Evolutionary conservation across 2,888 invertebrate species (phyloP), one percentile per base, ranked within the genome.

Genomic region (Flexamia atlantica): DNA sequence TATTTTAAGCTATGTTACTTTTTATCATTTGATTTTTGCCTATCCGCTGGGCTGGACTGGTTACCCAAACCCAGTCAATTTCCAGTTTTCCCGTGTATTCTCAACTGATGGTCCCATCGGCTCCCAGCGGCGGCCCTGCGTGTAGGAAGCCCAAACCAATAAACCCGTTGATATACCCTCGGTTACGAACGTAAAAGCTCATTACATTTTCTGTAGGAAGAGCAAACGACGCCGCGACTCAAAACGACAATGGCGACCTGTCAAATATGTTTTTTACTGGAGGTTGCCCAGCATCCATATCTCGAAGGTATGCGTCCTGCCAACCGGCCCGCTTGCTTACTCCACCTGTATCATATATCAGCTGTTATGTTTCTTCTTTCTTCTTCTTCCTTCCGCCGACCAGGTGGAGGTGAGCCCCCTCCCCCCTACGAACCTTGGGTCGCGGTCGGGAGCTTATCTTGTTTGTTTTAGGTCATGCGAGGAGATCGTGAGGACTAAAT

Each of bases 291-390:
- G 40, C 42, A 42, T 72, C 36, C 72, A 72, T 72, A 72, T 72
- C 40, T 72, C 72, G 20, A 40, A 20, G 72, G 72, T 40, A 72
- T 72, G 72, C 72, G 17, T 25, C 5, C 68, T 2, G 32, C 32
- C 32, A 25, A 30, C 64, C 64, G 64, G 64, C 14, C 64, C 64
- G 28, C 23, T 53, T 30, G 64, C 64, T 64, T 50, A 50, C 20
- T 70, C 70, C 72, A 72, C 72, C 72, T 72, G 72, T 72, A 72
- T 72, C 72, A 42, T 72, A 72, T 72, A 72, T 72, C 72, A 72
- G 72, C 72, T 36, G 72, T 72, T 72, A 42, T 72, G 72, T 72
- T 72, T 36, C 72, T 23, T 42, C 72, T 72, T 42, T 42, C 72
- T 72, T 72, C 72, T 72, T 42, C 72, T 42, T 42, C 72, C 72